Base-by-base conservation (phyloP, 2,113 vertebrate species). In the Hippocampus abdominalis region DNA sequence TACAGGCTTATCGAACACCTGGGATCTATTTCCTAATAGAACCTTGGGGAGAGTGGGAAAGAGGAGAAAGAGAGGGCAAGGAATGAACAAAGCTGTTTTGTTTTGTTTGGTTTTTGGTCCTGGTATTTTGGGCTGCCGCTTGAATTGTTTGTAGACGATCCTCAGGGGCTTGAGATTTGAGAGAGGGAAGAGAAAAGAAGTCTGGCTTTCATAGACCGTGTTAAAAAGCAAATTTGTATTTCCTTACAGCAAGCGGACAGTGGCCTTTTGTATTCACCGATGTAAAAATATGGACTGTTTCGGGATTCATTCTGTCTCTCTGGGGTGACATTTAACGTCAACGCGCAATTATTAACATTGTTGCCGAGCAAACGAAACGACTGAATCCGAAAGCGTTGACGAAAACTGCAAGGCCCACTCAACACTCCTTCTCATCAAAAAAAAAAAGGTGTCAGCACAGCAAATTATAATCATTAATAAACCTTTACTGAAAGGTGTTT, bases 1-100 rank as follows among this genome's bases (percentile, higher is more conserved):
- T 91, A 90, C 89, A 89, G 90, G 86, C 91, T 92, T 90, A 92
- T 92, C 89, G 90, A 92, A 92, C 91, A 93, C 91, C 90, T 93
- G 91, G 90, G 90, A 92, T 91, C 90, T 88, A 93, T 93, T 90
- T 90, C 80, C 90, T 91, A 90, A 90, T 91, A 91, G 90, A 92
- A 89, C 89, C 88, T 89, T 82, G 77, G 88, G 87, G 84, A 90
- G 89, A 86, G 82, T 73, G 78, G 74, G 77, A 78, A 76, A 79
- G 81, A 74, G 66, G 46, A 80, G 70, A 54, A 67, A 57, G 63
- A 48, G 60, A 53, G 76, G 68, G 66, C 21, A 69, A 78, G 80
- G 56, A 72, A 88, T 88, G 75, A 89, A 89, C 83, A 90, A 88
- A 84, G 84, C 83, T 82, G 78, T 85, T 72, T 77, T 81, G 85